Evolutionary conservation across 2,888 invertebrate genomes (phyloP).

Genomic region (Leptinotarsa rubiginosa): DNA sequence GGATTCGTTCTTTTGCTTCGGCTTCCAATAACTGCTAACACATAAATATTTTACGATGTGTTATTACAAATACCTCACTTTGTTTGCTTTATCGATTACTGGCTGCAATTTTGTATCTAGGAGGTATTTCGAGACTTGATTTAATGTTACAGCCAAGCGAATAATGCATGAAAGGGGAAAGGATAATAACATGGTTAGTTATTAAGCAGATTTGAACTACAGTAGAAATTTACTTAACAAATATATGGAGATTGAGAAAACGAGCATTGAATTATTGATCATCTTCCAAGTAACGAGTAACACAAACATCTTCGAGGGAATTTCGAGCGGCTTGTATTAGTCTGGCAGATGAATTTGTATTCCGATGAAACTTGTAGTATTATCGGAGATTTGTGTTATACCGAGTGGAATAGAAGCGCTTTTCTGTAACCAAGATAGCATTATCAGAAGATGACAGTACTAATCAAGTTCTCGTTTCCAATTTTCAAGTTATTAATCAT

Average conservation of each 20-base stretch:
- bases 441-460: too few species aligned
- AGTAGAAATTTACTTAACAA: conserved; percentile 41
- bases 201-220: conserved; percentile 45
- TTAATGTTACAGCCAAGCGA: conserved; percentile 45
- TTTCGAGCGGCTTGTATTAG: not conserved
- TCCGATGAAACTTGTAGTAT: not conserved
- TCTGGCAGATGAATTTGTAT: not conserved
- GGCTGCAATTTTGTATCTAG: conserved; percentile 45
- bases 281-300: conserved; percentile 12
- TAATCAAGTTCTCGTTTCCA: too few species aligned
- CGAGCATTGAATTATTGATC: conserved; percentile 42
- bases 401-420: too few species aligned
- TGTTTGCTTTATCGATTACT: conserved; percentile 47
- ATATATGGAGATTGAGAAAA: conserved; percentile 44
- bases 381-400: not conserved
- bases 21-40: conserved; percentile 37
- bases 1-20: conserved; percentile 31
- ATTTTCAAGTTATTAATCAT: too few species aligned
- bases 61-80: conserved; percentile 40
- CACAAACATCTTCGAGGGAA: conserved; percentile 3
- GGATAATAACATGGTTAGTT: conserved; percentile 48
- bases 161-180: conserved; percentile 43
- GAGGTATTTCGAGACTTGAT: conserved; percentile 45
- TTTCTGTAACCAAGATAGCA: too few species aligned
- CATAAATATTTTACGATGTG: conserved; percentile 39